Percentiles rank a stretch among this genome's conserved stretches.
phyloP scores from a whole-genome alignment of 2,113 vertebrate genomes.

The Pygoscelis adeliae region DNA sequence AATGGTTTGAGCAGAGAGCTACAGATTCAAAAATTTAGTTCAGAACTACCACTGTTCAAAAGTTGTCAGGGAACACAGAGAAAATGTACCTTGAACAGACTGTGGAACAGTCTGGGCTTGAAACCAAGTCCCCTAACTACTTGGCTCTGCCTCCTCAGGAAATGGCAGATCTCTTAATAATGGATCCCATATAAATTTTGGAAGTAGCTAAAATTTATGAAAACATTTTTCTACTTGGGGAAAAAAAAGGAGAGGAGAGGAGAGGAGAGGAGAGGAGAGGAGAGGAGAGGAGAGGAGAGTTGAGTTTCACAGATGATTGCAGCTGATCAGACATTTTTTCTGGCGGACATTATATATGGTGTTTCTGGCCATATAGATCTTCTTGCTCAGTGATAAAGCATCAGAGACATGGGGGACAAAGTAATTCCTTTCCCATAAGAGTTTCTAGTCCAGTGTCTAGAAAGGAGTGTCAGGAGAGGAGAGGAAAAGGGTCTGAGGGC shows the following conservation, averaged over 20 bases:
- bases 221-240: background rate
- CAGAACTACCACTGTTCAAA: background rate
- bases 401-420: background rate
- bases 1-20: background rate
- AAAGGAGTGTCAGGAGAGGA: background rate
- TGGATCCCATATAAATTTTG: background rate
- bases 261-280: too few relatives aligned
- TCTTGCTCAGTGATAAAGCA: background rate
- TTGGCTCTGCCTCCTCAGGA: background rate
- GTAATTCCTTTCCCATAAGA: background rate
- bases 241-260: background rate
- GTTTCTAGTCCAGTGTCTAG: background rate
- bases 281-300: too few relatives aligned
- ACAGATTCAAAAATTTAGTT: background rate
- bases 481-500: background rate
- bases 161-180: background rate
- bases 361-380: background rate
- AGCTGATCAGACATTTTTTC: background rate
- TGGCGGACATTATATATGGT: background rate
- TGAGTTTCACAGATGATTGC: background rate
- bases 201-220: background rate
- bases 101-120: background rate
- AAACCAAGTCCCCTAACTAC: background rate
- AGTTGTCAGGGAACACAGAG: background rate
- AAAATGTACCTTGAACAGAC: background rate